Conservation (phyloP, 2,888 invertebrate genomes). For the Odontomyia ornata region DNA sequence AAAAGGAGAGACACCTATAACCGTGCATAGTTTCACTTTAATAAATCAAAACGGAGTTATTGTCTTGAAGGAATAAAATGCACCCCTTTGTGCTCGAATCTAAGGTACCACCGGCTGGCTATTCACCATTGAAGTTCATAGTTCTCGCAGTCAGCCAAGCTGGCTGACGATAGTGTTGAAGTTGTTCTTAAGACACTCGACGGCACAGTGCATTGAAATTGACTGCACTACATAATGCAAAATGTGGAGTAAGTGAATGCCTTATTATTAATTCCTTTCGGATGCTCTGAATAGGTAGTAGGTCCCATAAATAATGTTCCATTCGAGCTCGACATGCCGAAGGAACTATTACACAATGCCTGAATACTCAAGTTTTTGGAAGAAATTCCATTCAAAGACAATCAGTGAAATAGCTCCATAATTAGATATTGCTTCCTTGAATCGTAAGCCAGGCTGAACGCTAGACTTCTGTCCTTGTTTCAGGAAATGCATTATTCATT, state of each 20-base stretch:
- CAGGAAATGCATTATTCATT: too few species aligned
- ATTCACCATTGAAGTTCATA: conserved; percentile 6
- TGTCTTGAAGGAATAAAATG: conserved; percentile 50
- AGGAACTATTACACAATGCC: not conserved
- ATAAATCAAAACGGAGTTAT: conserved; percentile 50
- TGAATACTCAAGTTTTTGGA: not conserved
- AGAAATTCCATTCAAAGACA: too few species aligned
- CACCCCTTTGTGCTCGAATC: conserved; percentile 30
- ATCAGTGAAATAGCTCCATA: too few species aligned
- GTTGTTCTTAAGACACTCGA: not conserved
- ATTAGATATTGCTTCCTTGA: too few species aligned
- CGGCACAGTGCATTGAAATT: conserved; percentile 25
- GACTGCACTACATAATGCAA: conserved; percentile 9
- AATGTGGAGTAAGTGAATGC: conserved; percentile 30
- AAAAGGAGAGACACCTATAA: conserved; percentile 22
- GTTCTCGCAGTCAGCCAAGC: not conserved
- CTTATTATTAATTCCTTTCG: conserved; percentile 35
- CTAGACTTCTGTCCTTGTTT: too few species aligned
- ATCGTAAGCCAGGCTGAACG: too few species aligned
- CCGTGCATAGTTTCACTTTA: conserved; percentile 40
- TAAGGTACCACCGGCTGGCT: not conserved
- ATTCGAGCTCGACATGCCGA: not conserved
- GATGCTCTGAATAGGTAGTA: conserved; percentile 6
- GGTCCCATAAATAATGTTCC: conserved; percentile 24
- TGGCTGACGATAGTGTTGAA: conserved; percentile 6